These are phyloP conservation scores for Sphaerophoria taeniata DNA, from an alignment of 2,888 invertebrate genomes.

Conservation along the genomic window DNA sequence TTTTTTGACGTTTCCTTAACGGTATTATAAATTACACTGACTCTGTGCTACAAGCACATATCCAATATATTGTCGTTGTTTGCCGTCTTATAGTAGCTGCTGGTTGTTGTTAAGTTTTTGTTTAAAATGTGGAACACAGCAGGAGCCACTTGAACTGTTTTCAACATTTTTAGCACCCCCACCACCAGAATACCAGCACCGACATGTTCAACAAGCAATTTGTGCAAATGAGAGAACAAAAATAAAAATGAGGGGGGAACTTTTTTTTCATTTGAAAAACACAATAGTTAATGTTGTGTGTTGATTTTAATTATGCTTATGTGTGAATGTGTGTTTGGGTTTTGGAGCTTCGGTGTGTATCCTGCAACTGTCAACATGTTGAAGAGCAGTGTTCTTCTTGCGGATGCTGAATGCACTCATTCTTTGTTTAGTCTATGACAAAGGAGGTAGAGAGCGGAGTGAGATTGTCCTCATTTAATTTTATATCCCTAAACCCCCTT, in stretches of 20 bases:
- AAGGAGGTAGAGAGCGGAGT: neutral
- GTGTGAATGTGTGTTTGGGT: constrained; percentile 13
- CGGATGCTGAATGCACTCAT: constrained; percentile 64
- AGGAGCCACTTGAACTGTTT: constrained; percentile 67
- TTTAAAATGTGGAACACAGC: constrained; percentile 58
- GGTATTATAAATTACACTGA: constrained; percentile 58
- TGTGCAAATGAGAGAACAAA: constrained; percentile 54
- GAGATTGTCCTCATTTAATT: constrained; percentile 60
- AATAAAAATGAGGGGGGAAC: constrained; percentile 5
- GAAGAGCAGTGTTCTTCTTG: constrained; percentile 38
- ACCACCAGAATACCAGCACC: neutral
- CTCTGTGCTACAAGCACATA: constrained; percentile 37
- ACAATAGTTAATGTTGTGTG: constrained; percentile 59
- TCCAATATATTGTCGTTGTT: constrained; percentile 8
- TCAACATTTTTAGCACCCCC: constrained; percentile 40
- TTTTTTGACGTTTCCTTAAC: constrained; percentile 24
- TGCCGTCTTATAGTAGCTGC: neutral
- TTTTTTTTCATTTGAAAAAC: constrained; percentile 11
- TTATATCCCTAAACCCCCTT: constrained; percentile 27
- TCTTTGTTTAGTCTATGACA: constrained; percentile 10
- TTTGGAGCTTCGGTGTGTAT: constrained; percentile 36
- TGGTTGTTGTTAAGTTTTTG: constrained; percentile 31
- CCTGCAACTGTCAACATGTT: constrained; percentile 54
- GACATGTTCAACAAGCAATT: neutral
- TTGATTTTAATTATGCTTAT: constrained; percentile 45